phyloP scores from a whole-genome alignment of 2,888 invertebrate species.

The Nezara viridula region DNA sequence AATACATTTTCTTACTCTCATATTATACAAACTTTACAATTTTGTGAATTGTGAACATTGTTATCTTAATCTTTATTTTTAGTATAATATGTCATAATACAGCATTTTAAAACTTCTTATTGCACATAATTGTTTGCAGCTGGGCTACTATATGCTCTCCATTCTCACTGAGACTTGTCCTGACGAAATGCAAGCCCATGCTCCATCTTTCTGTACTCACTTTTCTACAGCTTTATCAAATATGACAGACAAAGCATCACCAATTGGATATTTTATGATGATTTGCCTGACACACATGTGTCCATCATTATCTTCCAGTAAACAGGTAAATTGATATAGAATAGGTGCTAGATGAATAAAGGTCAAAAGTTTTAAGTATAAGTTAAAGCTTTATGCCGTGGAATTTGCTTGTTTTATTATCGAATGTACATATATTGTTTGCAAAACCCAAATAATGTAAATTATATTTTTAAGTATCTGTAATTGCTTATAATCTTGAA shows the following conservation, averaged over 20 bases:
- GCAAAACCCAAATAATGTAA: neutral
- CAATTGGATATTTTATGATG: slow-evolving; percentile 75
- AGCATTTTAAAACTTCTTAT: no score
- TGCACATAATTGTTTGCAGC: slow-evolving; percentile 71
- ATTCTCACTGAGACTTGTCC: slow-evolving; percentile 79
- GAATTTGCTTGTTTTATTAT: neutral
- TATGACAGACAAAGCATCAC: slow-evolving; percentile 70
- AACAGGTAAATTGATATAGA: slow-evolving; percentile 24
- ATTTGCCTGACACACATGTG: slow-evolving; percentile 78
- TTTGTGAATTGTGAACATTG: neutral
- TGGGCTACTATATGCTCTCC: slow-evolving; percentile 78
- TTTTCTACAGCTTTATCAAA: slow-evolving; percentile 72
- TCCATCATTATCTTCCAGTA: slow-evolving; percentile 71
- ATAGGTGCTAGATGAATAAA: neutral
- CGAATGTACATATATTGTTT: neutral
- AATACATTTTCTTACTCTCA: no score
- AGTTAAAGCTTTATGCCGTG: neutral
- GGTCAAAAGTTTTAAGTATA: neutral
- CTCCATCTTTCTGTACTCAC: slow-evolving; percentile 73
- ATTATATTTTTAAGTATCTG: neutral
- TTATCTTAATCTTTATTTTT: neutral
- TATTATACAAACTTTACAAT: neutral
- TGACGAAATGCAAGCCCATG: slow-evolving; percentile 77
- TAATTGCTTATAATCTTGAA: neutral
- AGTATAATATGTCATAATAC: no score